Evolutionary conservation across 2,797 vertebrate species (phyloP).

Genomic region (Cryptoprocta ferox): DNA sequence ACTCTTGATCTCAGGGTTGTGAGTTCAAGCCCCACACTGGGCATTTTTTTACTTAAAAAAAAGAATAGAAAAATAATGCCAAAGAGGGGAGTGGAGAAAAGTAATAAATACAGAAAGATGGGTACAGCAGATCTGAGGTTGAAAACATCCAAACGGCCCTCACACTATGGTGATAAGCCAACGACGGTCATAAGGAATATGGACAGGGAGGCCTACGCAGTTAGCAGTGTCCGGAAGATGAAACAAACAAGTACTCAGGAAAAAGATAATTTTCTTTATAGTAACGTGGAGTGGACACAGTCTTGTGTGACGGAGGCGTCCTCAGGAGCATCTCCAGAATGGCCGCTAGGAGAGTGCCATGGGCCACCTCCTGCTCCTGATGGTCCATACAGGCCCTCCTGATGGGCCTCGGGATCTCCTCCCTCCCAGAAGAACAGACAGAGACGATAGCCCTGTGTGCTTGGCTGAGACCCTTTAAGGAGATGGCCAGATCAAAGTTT

Average conservation of each 20-base stretch:
- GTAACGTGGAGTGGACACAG: neutral
- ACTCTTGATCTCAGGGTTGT: neutral
- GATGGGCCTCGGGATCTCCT: neutral
- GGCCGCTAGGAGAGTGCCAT: neutral
- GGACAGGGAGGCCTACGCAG: neutral
- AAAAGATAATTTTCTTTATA: neutral
- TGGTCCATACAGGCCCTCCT: neutral
- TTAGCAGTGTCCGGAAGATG: neutral
- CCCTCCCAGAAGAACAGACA: neutral
- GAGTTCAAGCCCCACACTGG: neutral
- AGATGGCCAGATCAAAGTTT: neutral
- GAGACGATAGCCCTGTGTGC: neutral
- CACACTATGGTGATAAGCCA: neutral
- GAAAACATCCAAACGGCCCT: neutral
- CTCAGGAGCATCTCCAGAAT: neutral
- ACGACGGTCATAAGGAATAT: neutral
- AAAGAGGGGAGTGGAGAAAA: neutral
- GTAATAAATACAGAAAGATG: neutral
- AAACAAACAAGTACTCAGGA: neutral
- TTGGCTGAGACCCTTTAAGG: neutral
- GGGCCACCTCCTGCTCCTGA: neutral
- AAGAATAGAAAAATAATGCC: neutral
- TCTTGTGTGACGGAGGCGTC: neutral
- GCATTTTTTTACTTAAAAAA: neutral
- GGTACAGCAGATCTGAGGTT: neutral